Base-by-base conservation (phyloP, 2,113 vertebrate species). In the Hassar affinis region DNA sequence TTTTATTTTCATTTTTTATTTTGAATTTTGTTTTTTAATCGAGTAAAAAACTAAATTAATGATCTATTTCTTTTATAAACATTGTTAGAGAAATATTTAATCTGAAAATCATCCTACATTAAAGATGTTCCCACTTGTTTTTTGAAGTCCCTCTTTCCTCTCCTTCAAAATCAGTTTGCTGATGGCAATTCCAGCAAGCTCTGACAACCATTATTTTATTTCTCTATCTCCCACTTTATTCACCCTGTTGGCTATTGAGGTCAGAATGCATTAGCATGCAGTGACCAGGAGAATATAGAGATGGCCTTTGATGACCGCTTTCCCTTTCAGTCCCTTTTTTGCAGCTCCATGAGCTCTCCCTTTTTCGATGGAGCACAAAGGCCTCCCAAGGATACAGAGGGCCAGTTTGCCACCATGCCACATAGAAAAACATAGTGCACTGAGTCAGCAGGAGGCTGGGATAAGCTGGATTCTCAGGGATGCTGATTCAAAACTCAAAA, bases 301-400 rank as follows among this genome's bases (percentile, higher is more conserved):
- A 86, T 64, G 47, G 80, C 84, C 89, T 92, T 94, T 93, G 92
- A 94, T 91, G 89, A 88, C 89, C 88, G 88, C 90, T 88, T 90
- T 87, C 88, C 88, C 91, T 89, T 88, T 87, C 62, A 69, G 57
- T 56, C 61, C 71, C 35, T 17, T 38, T 76, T 89, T 92, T 91
- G 90, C 91, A 88, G 86, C 71, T 86, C 85, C 83, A 86, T 91
- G 91, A 92, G 92, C 90, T 90, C 87, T 85, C 87, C 88, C 68
- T 90, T 89, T 84, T 92, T 91, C 89, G 91, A 92, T 78, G 78
- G 88, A 80, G 89, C 83, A 94, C 90, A 93, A 93, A 83, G 92
- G 90, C 82, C 69, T 90, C 88, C 61, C 12, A 82, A 89, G 84
- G 89, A 92, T 89, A 90, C 57, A 89, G 89, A 87, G 86, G 84